phyloP scores from a whole-genome alignment of 2,797 vertebrate species.

The Gambusia yucatana region DNA sequence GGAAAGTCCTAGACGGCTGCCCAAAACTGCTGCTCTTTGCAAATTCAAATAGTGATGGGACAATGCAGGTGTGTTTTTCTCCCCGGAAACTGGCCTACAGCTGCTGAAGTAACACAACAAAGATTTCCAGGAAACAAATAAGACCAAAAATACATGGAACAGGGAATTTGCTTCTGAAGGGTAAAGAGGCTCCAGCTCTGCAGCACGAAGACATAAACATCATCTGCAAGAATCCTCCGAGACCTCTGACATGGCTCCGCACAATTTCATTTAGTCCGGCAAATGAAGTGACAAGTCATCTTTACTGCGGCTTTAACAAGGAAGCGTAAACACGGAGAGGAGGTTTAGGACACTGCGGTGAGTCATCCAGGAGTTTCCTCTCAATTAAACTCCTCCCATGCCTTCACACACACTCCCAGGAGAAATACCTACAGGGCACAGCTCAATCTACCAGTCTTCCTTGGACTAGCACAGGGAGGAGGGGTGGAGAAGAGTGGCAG shows the following conservation, averaged over 20 bases:
- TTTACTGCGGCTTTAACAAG: conserved; percentile 48
- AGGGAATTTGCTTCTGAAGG: conserved; percentile 31
- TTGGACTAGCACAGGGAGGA: conserved; percentile 34
- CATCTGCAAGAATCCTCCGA: conserved; percentile 12
- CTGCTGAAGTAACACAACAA: conserved; percentile 52
- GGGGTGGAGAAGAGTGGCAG: conserved; percentile 29
- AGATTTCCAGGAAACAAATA: conserved; percentile 38
- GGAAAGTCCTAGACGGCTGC: background rate
- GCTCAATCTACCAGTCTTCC: conserved; percentile 66
- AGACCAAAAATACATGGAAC: conserved; percentile 57
- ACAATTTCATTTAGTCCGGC: conserved; percentile 24
- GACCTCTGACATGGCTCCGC: conserved; percentile 14
- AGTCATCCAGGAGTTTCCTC: conserved; percentile 45
- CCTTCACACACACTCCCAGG: conserved; percentile 38
- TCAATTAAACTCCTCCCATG: conserved; percentile 47
- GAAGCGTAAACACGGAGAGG: conserved; percentile 55
- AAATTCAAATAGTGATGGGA: background rate
- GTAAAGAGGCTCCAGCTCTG: conserved; percentile 41
- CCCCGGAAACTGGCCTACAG: conserved; percentile 24
- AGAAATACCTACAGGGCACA: conserved; percentile 54
- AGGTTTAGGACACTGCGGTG: conserved; percentile 39
- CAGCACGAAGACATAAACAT: conserved; percentile 47
- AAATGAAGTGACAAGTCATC: conserved; percentile 31
- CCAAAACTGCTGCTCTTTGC: background rate
- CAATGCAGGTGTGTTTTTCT: background rate